Evolutionary conservation across 2,797 vertebrate species (phyloP).

Genomic region (Molossus molossus): DNA sequence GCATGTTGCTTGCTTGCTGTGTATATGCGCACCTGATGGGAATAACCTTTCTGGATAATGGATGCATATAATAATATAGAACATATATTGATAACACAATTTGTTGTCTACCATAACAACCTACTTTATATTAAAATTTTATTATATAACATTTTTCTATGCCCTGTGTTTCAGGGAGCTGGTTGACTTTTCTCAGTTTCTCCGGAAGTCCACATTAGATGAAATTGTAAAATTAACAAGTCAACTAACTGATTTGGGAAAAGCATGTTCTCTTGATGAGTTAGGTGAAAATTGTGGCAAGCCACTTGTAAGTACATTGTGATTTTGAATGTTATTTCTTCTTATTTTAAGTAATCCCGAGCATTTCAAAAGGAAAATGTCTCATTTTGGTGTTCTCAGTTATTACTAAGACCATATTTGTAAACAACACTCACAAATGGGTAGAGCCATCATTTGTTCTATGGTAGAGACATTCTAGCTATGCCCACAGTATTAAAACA

Average conservation of each 20-base stretch:
- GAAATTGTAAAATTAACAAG: slow-evolving; percentile 79
- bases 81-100: neutral
- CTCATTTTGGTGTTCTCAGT: neutral
- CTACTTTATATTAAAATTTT: neutral
- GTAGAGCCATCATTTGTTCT: neutral
- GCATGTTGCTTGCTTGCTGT: neutral
- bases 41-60: neutral
- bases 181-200: slow-evolving; percentile 87
- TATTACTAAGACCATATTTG: neutral
- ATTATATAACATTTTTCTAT: neutral
- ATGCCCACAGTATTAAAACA: neutral
- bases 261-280: slow-evolving; percentile 84
- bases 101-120: neutral
- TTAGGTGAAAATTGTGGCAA: slow-evolving; percentile 81
- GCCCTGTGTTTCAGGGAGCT: slow-evolving; percentile 85
- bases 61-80: neutral
- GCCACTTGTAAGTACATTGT: slow-evolving; percentile 84
- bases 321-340: neutral
- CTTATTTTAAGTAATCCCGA: neutral
- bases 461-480: neutral
- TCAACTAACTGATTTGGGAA: slow-evolving; percentile 86
- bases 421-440: slow-evolving; percentile 1
- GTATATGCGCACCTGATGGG: neutral
- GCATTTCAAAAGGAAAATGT: neutral
- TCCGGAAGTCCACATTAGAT: slow-evolving; percentile 86